Evolutionary conservation across 2,113 vertebrate genomes (phyloP).

Genomic region (Engraulis encrasicolus): DNA sequence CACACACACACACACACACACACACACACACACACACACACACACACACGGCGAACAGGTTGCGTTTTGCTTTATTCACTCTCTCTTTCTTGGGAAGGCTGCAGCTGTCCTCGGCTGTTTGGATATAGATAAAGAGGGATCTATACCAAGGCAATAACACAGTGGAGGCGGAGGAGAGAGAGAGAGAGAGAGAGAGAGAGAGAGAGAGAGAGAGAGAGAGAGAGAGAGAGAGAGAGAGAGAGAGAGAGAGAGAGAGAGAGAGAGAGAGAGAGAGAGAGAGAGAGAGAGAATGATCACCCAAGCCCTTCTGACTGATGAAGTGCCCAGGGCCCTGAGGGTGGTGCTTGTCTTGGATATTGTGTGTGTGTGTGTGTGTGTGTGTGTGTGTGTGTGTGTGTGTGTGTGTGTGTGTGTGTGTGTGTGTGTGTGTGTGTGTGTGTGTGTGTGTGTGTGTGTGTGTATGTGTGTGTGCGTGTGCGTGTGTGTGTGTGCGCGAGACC

Average conservation of each 20-base stretch:
- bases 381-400: neutral
- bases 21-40: neutral
- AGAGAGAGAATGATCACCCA: neutral
- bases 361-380: neutral
- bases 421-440: neutral
- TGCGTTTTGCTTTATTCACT: neutral
- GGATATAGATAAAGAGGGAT: neutral
- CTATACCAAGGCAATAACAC: neutral
- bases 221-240: no score
- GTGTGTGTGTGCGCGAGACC: neutral
- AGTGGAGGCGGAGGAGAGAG: neutral
- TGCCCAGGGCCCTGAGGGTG: neutral
- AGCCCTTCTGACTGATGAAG: neutral
- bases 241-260: neutral
- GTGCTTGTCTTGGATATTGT: neutral
- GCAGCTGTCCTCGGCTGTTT: neutral
- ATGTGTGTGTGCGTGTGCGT: neutral
- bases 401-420: constrained; percentile 9
- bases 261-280: neutral
- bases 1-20: constrained; percentile 2
- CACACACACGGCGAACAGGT: neutral
- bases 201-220: no score
- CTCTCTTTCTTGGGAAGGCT: neutral
- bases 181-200: no score
- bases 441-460: constrained; percentile 9